These are phyloP conservation scores for Gadopsis marmoratus DNA, from an alignment of 2,797 vertebrate species.

Conservation along the genomic window DNA sequence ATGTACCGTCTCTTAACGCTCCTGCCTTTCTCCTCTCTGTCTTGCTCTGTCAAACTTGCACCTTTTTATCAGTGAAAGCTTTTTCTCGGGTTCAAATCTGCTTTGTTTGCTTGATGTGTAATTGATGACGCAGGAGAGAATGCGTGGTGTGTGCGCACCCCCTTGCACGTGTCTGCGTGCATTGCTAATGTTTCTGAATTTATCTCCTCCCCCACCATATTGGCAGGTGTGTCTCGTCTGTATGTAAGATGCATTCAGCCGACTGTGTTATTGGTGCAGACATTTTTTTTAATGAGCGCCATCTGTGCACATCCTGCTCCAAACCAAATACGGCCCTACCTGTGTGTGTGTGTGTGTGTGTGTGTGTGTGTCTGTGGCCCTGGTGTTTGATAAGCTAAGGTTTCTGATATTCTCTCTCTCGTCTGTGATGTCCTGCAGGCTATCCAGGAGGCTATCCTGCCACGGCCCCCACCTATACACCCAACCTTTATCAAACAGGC, in stretches of 20 bases:
- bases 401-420: constrained; percentile 40
- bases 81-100: constrained; percentile 40
- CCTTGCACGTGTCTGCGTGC: constrained; percentile 20
- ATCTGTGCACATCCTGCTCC: constrained; percentile 78
- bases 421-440: constrained; percentile 81
- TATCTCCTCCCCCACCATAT: constrained; percentile 70
- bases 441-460: constrained; percentile 96
- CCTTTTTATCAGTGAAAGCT: constrained; percentile 20
- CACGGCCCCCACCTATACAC: constrained; percentile 94
- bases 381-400: constrained; percentile 17
- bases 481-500: constrained; percentile 96
- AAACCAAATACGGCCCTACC: constrained; percentile 48
- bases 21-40: constrained; percentile 18
- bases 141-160: background rate
- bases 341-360: constrained; percentile 25
- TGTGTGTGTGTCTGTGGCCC: constrained; percentile 2
- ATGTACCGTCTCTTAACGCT: constrained; percentile 7
- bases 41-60: constrained; percentile 9
- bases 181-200: constrained; percentile 60
- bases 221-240: constrained; percentile 71
- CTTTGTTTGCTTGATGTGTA: constrained; percentile 51
- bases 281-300: constrained; percentile 79
- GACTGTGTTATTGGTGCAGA: constrained; percentile 79
- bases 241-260: constrained; percentile 69
- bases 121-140: constrained; percentile 46